Base-by-base conservation (phyloP, 2,797 vertebrate genomes). In the Myripristis jacobus region DNA sequence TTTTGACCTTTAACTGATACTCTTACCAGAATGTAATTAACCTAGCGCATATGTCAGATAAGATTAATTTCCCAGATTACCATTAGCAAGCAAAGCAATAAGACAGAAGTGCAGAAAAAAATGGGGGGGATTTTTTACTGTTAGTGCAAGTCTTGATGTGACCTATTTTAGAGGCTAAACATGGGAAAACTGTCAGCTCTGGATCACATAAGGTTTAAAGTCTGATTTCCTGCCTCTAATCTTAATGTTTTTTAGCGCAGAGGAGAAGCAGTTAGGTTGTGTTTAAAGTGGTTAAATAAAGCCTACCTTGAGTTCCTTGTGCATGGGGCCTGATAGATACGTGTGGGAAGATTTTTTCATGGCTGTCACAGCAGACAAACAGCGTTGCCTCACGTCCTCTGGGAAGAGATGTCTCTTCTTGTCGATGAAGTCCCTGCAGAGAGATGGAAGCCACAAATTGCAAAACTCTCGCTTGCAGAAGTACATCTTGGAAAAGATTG, bases 241-340 rank as follows among this genome's bases (percentile, higher is more conserved):
- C 34, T 10, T 29, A 36, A 36, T 36, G 6, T 10, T 36, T 6
- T 10, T 36, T 6, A 2, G 7, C 9, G n/a, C n/a, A n/a, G n/a
- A n/a, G n/a, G n/a, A n/a, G 10, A 36, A 36, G 10, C 34, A 36
- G 2, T 36, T 1, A 36, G 34, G 9, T 9, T 10, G 6, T 1
- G 6, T 38, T 2, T 38, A 38, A 38, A 3, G 12, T 12, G 12
- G 12, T 38, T 10, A 7, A 60, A 15, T 3, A 21, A 55, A 5
- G 73, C 36, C 16, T 65, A 95, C 94, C 70, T 85, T 93, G 8
- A 94, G 89, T 8, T 2, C 0, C 1, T 73, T 74, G 43, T 91
- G 90, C 19, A 93, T 69, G 0, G 74, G 22, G 0, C 48, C 84
- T 9, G 85, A 60, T 46, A 95, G 81, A 57, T 77, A 92, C 0